Base-by-base conservation (phyloP, 2,888 invertebrate genomes). In the Nebria salina region DNA sequence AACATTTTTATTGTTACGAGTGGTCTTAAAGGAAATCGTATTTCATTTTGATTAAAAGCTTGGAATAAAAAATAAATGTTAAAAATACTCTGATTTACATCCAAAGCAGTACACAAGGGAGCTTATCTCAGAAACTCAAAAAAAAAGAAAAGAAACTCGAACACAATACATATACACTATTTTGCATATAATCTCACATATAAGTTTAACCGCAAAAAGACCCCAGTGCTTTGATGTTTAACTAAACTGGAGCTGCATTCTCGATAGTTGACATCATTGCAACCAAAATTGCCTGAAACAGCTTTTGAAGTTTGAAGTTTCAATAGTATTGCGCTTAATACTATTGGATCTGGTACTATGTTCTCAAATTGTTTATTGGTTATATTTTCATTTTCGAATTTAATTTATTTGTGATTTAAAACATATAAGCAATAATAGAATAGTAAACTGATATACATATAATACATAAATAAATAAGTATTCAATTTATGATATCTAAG, bases 11-110 rank as follows among this genome's bases (percentile, higher is more conserved):
- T 11, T 54, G 54, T 54, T 54, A 54, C 54, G 54, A 54, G 7
- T 54, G 54, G 54, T 54, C 54, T 54, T 54, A 54, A 54, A 54
- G 54, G 54, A 54, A 54, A 54, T 54, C 54, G 54, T 54, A 54
- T 54, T 54, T 54, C 54, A 54, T 54, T 54, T 1, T 54, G 54
- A 54, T 54, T 54, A 54, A 54, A 54, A 13, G 34, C 5, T 4
- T 34, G 34, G 34, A 34, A 34, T 34, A 34, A 34, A 34, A 20
- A 34, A 34, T 34, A 34, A 34, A 34, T 1, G 34, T 34, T 54
- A 11, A 11, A 11, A 54, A 54, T 54, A 54, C 8, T 54, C 54
- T 54, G 54, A 54, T 54, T 54, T 54, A 54, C 54, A 4, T 54
- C 8, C 54, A 54, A 54, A 54, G 43, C 43, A 9, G 43, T 8